phyloP scores from a whole-genome alignment of 2,888 invertebrate genomes.

The Stegophylla sp. region DNA sequence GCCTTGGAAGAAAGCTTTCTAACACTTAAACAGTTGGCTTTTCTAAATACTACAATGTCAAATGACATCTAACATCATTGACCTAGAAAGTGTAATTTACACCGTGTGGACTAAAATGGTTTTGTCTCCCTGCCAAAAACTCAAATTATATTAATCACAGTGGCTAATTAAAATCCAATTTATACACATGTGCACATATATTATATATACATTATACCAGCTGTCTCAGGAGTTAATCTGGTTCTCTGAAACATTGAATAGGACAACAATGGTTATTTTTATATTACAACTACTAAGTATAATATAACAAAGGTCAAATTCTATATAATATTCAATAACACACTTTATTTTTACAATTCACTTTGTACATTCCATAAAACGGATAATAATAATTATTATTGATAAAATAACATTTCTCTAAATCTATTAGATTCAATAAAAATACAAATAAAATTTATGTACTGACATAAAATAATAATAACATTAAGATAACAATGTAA shows the following conservation, averaged over 20 bases:
- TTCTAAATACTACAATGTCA: too few relatives aligned
- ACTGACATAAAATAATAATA: not conserved
- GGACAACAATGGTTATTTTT: not conserved
- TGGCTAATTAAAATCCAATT: not conserved
- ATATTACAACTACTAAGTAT: too few relatives aligned
- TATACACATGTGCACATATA: too few relatives aligned
- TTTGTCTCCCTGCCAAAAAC: not conserved
- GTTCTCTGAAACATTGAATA: not conserved
- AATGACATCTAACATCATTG: too few relatives aligned
- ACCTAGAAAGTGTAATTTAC: too few relatives aligned
- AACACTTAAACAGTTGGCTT: too few relatives aligned
- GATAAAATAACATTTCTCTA: not conserved
- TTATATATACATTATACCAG: too few relatives aligned
- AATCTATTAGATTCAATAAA: not conserved
- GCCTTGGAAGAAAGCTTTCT: too few relatives aligned
- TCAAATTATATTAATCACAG: not conserved
- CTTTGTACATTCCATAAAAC: conserved; percentile 12
- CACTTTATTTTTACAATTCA: conserved; percentile 22
- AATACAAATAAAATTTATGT: not conserved
- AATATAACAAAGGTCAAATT: not conserved
- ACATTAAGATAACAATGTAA: not conserved
- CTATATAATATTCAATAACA: not conserved
- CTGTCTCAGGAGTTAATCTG: not conserved
- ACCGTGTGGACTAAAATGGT: too few relatives aligned
- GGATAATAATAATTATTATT: conserved; percentile 2